These are phyloP conservation scores for Agriopis leucophaearia DNA, from an alignment of 2,888 invertebrate genomes.

Conservation along the genomic window DNA sequence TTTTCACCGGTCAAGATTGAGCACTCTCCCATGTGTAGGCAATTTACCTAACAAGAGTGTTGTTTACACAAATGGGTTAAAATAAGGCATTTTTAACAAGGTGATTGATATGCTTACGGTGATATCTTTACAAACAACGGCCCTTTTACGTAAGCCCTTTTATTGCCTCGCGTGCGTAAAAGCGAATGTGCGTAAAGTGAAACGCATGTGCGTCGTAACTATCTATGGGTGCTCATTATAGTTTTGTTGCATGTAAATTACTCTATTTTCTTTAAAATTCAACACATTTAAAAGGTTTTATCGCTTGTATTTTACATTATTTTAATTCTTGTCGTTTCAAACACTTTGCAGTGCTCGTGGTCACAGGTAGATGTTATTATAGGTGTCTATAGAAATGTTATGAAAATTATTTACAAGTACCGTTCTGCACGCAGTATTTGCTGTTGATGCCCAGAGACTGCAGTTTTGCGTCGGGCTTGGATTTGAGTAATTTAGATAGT, in stretches of 20 bases:
- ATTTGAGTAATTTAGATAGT: too few relatives aligned
- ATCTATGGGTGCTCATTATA: conserved; percentile 26
- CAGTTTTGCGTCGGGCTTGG: too few relatives aligned
- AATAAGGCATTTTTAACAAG: conserved; percentile 33
- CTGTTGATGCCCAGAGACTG: too few relatives aligned
- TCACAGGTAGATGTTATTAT: not conserved
- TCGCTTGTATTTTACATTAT: too few relatives aligned
- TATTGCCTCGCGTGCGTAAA: conserved; percentile 14
- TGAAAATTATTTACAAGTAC: not conserved
- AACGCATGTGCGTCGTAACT: conserved; percentile 18
- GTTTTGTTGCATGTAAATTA: conserved; percentile 13
- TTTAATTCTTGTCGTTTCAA: too few relatives aligned
- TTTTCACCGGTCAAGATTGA: conserved; percentile 54
- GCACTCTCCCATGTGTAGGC: conserved; percentile 33
- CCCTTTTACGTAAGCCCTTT: conserved; percentile 32
- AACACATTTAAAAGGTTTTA: not conserved
- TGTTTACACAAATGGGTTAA: conserved; percentile 31
- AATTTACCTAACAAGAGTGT: conserved; percentile 30
- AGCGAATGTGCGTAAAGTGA: conserved; percentile 19
- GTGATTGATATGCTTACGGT: conserved; percentile 34
- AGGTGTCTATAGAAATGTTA: too few relatives aligned
- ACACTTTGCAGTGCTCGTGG: too few relatives aligned
- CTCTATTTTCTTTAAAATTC: conserved; percentile 9
- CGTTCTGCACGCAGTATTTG: too few relatives aligned
- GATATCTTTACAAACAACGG: conserved; percentile 31